Evolutionary conservation across 2,797 vertebrate species (phyloP).

Genomic region (Halcyon leucocephala): DNA sequence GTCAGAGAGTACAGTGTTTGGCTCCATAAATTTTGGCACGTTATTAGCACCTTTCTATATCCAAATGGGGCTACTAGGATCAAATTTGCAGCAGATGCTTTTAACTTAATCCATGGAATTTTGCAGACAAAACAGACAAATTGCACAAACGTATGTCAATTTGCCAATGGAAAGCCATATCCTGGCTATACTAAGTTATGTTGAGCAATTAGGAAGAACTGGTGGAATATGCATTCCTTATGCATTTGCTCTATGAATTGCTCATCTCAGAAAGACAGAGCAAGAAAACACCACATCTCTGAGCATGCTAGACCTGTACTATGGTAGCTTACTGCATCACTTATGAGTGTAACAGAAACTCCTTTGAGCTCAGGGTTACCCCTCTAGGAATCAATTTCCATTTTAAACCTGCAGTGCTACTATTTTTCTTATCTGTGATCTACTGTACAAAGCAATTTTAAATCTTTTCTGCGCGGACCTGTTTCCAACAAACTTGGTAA

Average conservation of each 20-base stretch:
- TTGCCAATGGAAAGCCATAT: not conserved
- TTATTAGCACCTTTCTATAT: slow-evolving; percentile 14
- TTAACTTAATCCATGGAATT: slow-evolving; percentile 14
- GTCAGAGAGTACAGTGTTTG: not conserved
- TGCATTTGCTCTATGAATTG: not conserved
- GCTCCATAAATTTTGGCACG: not conserved
- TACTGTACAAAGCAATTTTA: not conserved
- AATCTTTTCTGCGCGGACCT: not conserved
- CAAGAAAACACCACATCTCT: not conserved
- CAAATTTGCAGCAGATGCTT: slow-evolving; percentile 53
- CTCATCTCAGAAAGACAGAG: not conserved
- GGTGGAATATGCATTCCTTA: not conserved
- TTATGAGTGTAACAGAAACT: not conserved
- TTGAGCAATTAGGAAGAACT: not conserved
- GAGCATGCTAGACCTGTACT: not conserved
- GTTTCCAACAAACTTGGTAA: slow-evolving; percentile 27
- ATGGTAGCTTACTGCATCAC: not conserved
- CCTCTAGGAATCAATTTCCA: slow-evolving; percentile 13
- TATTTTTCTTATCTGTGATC: slow-evolving; percentile 51
- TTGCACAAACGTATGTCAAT: not conserved
- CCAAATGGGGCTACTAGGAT: not conserved
- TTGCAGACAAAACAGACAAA: slow-evolving; percentile 58
- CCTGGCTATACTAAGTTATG: not conserved
- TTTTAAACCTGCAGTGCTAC: not conserved
- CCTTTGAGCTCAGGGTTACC: not conserved